Evolutionary conservation across 2,888 invertebrate genomes (phyloP).

Genomic region (Prenolepis imparis): DNA sequence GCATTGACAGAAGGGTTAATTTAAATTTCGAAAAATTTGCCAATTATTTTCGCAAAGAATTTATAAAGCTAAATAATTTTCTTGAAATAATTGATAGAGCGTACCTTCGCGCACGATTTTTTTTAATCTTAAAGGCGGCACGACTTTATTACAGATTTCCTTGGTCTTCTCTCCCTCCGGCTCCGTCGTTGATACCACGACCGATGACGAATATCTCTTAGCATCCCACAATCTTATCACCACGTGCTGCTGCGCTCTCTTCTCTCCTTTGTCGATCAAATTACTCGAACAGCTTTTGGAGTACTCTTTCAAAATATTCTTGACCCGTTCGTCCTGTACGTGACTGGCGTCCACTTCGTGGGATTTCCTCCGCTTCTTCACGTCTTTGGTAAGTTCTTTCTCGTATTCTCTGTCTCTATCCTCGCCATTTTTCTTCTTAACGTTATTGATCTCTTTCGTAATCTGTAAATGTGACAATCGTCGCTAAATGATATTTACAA

Average conservation of each 20-base stretch:
- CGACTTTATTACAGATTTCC: constrained; percentile 70
- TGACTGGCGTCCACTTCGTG: constrained; percentile 59
- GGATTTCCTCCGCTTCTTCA: constrained; percentile 60
- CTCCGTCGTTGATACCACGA: constrained; percentile 47
- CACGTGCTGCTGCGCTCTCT: constrained; percentile 3
- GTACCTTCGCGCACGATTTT: constrained; percentile 73
- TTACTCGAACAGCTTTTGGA: constrained; percentile 35
- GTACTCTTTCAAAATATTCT: constrained; percentile 62
- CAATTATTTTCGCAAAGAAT: neutral
- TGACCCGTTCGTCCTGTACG: constrained; percentile 33
- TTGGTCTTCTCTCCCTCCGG: constrained; percentile 37
- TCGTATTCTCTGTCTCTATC: neutral
- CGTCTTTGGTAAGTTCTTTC: constrained; percentile 33
- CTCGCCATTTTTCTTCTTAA: constrained; percentile 47
- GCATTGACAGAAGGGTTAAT: no score
- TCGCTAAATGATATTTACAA: neutral
- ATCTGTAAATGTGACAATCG: constrained; percentile 12
- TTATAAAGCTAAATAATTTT: neutral
- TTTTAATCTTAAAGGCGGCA: constrained; percentile 82
- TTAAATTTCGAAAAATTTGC: neutral
- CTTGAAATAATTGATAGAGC: neutral
- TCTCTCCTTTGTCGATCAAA: constrained; percentile 16
- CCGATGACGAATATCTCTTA: constrained; percentile 34
- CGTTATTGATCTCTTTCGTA: constrained; percentile 9
- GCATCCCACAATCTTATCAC: constrained; percentile 41